Evolutionary conservation across 2,888 invertebrate genomes (phyloP).

Genomic region (Trachelus stipa): DNA sequence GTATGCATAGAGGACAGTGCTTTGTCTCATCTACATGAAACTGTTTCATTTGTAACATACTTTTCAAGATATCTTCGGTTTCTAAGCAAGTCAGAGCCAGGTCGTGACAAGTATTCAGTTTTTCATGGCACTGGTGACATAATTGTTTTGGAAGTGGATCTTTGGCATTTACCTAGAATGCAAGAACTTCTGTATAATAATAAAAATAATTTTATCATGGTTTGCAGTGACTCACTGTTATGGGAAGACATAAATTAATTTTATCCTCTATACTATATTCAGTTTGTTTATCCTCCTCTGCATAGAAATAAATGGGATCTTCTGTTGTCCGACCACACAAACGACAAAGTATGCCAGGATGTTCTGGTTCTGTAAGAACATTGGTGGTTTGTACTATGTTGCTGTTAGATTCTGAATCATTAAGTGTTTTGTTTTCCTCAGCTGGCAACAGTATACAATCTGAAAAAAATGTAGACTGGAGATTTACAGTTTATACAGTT

Average conservation of each 20-base stretch:
- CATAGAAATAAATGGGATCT: constrained; percentile 28
- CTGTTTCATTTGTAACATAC: constrained; percentile 22
- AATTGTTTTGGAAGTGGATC: constrained; percentile 36
- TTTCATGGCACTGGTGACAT: constrained; percentile 26
- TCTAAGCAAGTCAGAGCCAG: constrained; percentile 25
- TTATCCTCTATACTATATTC: constrained; percentile 30
- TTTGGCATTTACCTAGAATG: constrained; percentile 26
- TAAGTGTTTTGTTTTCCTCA: not conserved
- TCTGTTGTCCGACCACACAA: constrained; percentile 28
- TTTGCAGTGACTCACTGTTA: constrained; percentile 25
- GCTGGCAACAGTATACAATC: not conserved
- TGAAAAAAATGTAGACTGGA: not conserved
- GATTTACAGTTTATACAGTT: not conserved
- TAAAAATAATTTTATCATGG: not conserved
- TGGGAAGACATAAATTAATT: constrained; percentile 34
- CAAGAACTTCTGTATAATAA: not conserved
- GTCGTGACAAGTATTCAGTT: constrained; percentile 30
- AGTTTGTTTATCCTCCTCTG: constrained; percentile 7
- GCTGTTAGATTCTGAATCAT: not conserved
- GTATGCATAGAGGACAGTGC: constrained; percentile 30
- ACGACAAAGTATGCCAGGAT: constrained; percentile 32
- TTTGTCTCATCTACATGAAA: constrained; percentile 13
- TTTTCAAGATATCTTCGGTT: constrained; percentile 30
- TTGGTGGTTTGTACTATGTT: not conserved
- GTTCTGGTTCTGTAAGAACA: not conserved